Evolutionary conservation across 2,797 vertebrate species (phyloP), one percentile per base, ranked within the genome.

Genomic region (Capromys pilorides): DNA sequence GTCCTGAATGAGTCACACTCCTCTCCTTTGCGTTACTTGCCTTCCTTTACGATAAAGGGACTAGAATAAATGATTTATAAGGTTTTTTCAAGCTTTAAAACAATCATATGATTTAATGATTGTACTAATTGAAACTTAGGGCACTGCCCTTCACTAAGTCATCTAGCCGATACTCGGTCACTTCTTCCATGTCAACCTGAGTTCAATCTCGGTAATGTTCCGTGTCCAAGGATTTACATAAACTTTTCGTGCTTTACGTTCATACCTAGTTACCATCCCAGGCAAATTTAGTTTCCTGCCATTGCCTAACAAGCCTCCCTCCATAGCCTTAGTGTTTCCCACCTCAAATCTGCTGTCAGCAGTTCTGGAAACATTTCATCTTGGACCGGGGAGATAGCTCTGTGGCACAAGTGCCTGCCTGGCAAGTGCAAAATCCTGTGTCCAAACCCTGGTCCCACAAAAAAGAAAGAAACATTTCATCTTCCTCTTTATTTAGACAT

Each of bases 81-180:
- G 80, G 71, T 36, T 22, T 57, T 94, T 61, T 66, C 49, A 28
- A 77, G 28, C 71, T 79, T 84, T 69, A 61, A 91, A 49, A 93
- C 54, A 92, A 49, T 49, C 36, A 54, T 18, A 18, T 26, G 41
- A 90, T 67, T 88, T 39, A 16, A 13, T 66, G 49, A 86, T 33
- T 77, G 31, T 84, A 59, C 31, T 86, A 57, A 41, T 16, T 95
- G 78, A 82, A 61, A 79, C 67, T 36, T 79, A 54, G 61, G 39
- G 18, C 62, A 95, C 89, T 95, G 33, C 66, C 45, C 39, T 91
- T 94, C 67, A 64, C 49, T 54, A 75, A 89, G 69, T 79, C 66
- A 59, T 14, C 31, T 66, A 36, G 16, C 26, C 83, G 36, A 75
- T 36, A 16, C 3, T 24, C 10, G 31, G 64, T 86, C 61, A 73